Percentiles rank a stretch among this genome's conserved stretches.
Conservation (phyloP, 2,888 invertebrate genomes). For the Tetramorium bicarinatum region DNA sequence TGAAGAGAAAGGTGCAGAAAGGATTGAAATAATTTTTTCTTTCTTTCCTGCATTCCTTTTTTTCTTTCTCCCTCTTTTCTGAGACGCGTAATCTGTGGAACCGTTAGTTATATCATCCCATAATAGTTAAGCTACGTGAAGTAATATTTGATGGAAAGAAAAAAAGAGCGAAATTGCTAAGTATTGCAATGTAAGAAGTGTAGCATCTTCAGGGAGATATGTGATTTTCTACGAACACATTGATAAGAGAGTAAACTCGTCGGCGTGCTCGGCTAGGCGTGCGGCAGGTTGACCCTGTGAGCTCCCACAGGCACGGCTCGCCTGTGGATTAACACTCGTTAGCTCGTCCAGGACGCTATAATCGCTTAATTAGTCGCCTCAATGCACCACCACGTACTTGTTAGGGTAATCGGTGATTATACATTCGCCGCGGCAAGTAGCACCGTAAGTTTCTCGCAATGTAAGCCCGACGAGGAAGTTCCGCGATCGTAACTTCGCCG, state of each 20-base stretch:
- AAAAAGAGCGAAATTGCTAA: background rate
- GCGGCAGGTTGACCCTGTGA: conserved; percentile 66
- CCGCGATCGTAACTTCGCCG: conserved; percentile 55
- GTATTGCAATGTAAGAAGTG: background rate
- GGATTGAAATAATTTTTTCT: conserved; percentile 6
- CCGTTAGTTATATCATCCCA: background rate
- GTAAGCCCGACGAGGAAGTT: conserved; percentile 52
- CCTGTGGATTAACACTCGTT: conserved; percentile 75
- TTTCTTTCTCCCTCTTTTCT: background rate
- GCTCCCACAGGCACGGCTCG: conserved; percentile 69
- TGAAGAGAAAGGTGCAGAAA: background rate
- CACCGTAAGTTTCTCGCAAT: conserved; percentile 55
- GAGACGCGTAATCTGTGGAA: background rate
- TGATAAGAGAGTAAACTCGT: conserved; percentile 70
- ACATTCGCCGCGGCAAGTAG: conserved; percentile 53
- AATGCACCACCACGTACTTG: conserved; percentile 60
- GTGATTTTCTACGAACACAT: conserved; percentile 50
- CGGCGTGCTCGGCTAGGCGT: conserved; percentile 63
- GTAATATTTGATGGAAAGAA: background rate
- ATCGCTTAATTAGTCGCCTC: conserved; percentile 75
- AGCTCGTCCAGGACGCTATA: conserved; percentile 67
- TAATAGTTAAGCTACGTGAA: background rate
- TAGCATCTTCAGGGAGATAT: conserved; percentile 29
- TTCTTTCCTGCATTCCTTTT: background rate
- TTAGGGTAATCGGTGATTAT: conserved; percentile 66